A percentile compares a stretch with the other conserved stretches of the same genome.
These are phyloP conservation scores for Brachyrhaphis roseni DNA, from an alignment of 2,797 vertebrate species.

Conservation along the genomic window DNA sequence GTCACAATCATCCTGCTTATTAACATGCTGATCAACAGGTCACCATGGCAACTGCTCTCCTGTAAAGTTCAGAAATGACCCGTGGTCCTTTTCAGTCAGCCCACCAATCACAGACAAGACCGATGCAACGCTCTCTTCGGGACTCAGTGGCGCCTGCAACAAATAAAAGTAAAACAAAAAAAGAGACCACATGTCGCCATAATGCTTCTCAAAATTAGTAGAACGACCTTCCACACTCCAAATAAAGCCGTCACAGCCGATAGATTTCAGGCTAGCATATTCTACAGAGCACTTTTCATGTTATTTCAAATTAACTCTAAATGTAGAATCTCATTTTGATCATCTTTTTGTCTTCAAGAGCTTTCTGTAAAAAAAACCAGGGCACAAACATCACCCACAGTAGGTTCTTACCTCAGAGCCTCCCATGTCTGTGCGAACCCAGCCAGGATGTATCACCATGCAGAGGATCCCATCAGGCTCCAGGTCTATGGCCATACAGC, in stretches of 20 bases:
- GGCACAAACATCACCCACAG: not conserved
- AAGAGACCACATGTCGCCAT: not conserved
- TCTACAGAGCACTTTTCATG: not conserved
- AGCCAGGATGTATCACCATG: constrained; percentile 82
- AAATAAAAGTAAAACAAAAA: not conserved
- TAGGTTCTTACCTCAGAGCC: constrained; percentile 76
- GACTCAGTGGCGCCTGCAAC: constrained; percentile 77
- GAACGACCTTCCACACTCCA: not conserved
- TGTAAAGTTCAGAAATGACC: constrained; percentile 81
- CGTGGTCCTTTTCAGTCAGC: constrained; percentile 81
- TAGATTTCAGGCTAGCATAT: not conserved
- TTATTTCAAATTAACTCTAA: not conserved
- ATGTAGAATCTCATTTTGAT: not conserved
- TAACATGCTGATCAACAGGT: constrained; percentile 23
- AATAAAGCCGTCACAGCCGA: not conserved
- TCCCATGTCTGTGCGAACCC: constrained; percentile 85
- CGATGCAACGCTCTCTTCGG: constrained; percentile 77
- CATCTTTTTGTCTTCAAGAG: not conserved
- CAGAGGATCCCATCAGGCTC: constrained; percentile 82
- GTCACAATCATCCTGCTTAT: not conserved
- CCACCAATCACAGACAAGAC: constrained; percentile 78
- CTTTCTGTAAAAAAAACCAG: not conserved
- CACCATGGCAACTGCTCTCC: constrained; percentile 81
- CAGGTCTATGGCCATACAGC: constrained; percentile 81
- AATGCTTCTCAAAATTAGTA: not conserved